Base-by-base conservation (phyloP, 2,797 vertebrate genomes). In the Cygnus olor region DNA sequence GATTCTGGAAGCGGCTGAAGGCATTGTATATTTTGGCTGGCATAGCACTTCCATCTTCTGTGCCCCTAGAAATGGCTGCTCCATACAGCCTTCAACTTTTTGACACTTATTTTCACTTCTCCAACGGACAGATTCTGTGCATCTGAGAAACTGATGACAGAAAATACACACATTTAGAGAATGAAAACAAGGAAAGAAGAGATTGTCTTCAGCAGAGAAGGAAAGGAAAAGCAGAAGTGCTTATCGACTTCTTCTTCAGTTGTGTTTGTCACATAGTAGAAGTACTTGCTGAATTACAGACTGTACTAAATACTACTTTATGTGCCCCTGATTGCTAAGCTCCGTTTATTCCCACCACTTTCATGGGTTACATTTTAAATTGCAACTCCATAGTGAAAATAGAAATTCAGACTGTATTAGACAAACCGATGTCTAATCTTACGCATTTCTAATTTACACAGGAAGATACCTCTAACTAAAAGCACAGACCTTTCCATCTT, bases 401-500 rank as follows among this genome's bases (percentile, higher is more conserved):
- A 83, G 54, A 85, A 79, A 69, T 82, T 84, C 49, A 49, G 44
- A 65, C n/a, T 83, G 36, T 32, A 44, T 44, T 44, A 44, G 11
- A 47, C 5, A 9, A 51, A 87, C 32, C 24, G 54, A 5, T 70
- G 38, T 70, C 51, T 88, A 69, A 89, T 79, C 20, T 56, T 69
- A 25, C 51, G 38, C 30, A n/a, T 42, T 79, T 85, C 53, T 73
- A 64, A 66, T 81, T 57, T 44, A 44, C 16, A 44, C 42, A 77
- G 30, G n/a, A 38, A 80, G n/a, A 79, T 65, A 9, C 2, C n/a
- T 64, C 9, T 64, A 90, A 69, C 72, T 85, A 51, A 91, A 96
- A 93, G 53, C 74, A 89, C 94, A 96, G 98, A 99, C 99, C 98
- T 99, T 99, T 68, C 98, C 96, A 96, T 98, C 97, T 97, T 99